A percentile compares a stretch with the other conserved stretches of the same genome.
These are phyloP conservation scores for Neuroterus valhalla DNA, from an alignment of 1,140 invertebrate genomes.

Conservation along the genomic window DNA sequence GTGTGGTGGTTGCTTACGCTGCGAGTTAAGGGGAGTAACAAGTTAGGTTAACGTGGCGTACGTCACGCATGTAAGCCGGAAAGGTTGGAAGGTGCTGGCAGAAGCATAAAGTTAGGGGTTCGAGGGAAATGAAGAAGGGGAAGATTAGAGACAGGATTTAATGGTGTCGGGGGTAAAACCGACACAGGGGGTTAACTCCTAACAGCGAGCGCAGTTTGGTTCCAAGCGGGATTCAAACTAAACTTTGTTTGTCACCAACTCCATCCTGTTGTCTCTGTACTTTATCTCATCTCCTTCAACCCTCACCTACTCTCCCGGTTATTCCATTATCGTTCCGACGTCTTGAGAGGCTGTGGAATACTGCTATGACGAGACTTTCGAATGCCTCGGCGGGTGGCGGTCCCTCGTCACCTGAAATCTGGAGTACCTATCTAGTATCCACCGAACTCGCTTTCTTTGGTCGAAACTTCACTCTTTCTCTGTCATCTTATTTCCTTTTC, in stretches of 20 bases:
- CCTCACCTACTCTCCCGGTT: constrained; percentile 50
- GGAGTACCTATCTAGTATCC: constrained; percentile 34
- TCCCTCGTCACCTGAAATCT: constrained; percentile 40
- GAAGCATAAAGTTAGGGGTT: constrained; percentile 25
- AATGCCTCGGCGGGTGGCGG: constrained; percentile 46
- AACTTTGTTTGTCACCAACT: constrained; percentile 71
- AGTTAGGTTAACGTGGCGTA: constrained; percentile 58
- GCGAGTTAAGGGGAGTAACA: constrained; percentile 55
- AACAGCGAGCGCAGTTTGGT: constrained; percentile 65
- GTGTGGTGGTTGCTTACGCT: constrained; percentile 44
- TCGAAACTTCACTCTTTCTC: constrained; percentile 50
- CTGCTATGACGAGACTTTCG: constrained; percentile 57
- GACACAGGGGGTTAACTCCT: constrained; percentile 63
- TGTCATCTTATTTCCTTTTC: constrained; percentile 35
- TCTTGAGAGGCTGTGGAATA: constrained; percentile 54
- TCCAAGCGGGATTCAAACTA: constrained; percentile 63
- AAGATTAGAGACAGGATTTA: constrained; percentile 42
- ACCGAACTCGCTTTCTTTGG: constrained; percentile 6
- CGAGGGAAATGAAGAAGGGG: constrained; percentile 20
- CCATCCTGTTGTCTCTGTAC: constrained; percentile 66
- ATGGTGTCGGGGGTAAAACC: constrained; percentile 62
- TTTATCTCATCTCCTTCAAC: constrained; percentile 58
- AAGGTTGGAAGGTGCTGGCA: constrained; percentile 31
- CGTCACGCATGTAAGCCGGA: constrained; percentile 56
- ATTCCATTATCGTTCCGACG: constrained; percentile 66